Evolutionary conservation across 2,888 invertebrate genomes (phyloP), one percentile per base, ranked within the genome.

Genomic region (Lypha dubia): DNA sequence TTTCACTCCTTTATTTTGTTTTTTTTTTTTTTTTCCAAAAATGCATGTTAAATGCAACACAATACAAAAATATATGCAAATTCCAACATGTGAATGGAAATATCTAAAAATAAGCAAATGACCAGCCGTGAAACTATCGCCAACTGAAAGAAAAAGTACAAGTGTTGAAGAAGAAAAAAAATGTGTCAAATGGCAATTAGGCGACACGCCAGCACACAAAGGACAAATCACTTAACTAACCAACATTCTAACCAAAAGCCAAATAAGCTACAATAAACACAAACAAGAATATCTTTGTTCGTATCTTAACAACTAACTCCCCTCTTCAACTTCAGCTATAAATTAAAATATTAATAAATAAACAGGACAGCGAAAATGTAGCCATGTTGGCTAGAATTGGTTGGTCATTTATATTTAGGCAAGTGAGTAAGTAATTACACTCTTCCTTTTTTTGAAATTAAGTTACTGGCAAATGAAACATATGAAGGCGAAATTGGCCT

Each of bases 161-260:
- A 65, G 58, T 63, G 51, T 68, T 71, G 17, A 22, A 15, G 20
- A 53, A 44, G 24, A 46, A 62, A 53, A 67, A 74, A 70, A 62
- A 65, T 68, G 68, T 83, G 76, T 80, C 79, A 85, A 85, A 85
- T 73, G 79, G 60, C 74, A 84, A 74, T 84, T 84, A 75, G 22
- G 81, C 44, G 65, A 79, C 81, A 84, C 77, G 81, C 84, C 35
- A 81, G 44, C 65, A 67, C 35, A 15, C 68, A 73, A 41, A 65
- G 20, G 41, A 44, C 32, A 32, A 22, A 32, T 8, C 6, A 6
- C 22, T 44, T 20, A 22, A 35, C n/a, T 24, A 24, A 35, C n/a
- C 17, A 24, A 46, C 22, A 35, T 46, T 35, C 17, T 17, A 60
- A 67, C 11, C 35, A 46, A 15, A 15, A 35, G n/a, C 38, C 2